Percentiles rank a stretch among this genome's conserved stretches.
Evolutionary conservation across 2,113 vertebrate species (phyloP).

Genomic region (Myotis davidii): DNA sequence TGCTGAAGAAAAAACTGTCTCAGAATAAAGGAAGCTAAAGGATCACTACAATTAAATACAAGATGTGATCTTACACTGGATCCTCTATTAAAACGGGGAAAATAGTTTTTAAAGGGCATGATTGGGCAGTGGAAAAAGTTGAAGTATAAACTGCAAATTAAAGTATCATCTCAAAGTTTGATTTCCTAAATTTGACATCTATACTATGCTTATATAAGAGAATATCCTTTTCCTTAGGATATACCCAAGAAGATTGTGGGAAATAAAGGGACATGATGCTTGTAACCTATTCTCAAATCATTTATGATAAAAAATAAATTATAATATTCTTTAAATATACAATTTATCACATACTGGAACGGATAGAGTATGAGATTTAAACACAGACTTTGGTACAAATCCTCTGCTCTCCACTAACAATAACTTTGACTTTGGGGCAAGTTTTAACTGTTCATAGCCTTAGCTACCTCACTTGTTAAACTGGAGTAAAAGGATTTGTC

Average conservation of each 20-base stretch:
- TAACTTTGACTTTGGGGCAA: conserved; percentile 3
- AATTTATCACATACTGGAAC: background rate
- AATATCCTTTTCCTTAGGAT: background rate
- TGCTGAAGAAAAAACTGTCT: background rate
- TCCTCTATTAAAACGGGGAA: background rate
- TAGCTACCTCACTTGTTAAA: background rate
- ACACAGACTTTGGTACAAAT: background rate
- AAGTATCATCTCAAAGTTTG: background rate
- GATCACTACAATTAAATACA: background rate
- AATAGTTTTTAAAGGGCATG: background rate
- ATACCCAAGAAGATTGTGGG: background rate
- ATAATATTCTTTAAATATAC: background rate
- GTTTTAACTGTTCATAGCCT: background rate
- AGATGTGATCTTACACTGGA: background rate
- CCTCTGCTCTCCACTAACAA: background rate
- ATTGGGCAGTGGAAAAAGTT: background rate
- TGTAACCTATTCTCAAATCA: background rate
- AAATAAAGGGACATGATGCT: background rate
- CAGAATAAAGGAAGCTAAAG: background rate
- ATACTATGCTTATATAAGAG: background rate
- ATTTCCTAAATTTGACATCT: background rate
- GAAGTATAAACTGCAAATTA: background rate
- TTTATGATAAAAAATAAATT: background rate
- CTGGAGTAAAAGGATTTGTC: background rate
- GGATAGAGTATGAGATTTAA: background rate